These are phyloP conservation scores for Drosophila limbata DNA, from an alignment of 2,888 invertebrate genomes.

Conservation along the genomic window DNA sequence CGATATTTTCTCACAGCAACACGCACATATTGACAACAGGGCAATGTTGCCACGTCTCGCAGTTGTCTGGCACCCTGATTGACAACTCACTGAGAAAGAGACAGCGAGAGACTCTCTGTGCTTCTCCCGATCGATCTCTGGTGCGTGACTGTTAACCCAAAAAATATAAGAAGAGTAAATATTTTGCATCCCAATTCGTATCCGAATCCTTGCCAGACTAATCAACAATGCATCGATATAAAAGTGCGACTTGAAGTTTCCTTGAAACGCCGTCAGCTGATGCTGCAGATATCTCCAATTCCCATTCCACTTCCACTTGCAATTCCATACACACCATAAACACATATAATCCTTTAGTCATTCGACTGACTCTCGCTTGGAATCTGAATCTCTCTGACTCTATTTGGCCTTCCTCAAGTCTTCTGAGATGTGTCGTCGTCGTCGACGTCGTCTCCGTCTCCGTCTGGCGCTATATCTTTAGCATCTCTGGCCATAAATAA, in stretches of 20 bases:
- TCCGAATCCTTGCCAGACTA: constrained; percentile 44
- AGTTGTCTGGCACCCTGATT: constrained; percentile 53
- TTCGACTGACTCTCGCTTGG: constrained; percentile 31
- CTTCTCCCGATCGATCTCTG: not conserved
- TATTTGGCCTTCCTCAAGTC: constrained; percentile 9
- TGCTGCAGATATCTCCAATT: constrained; percentile 48
- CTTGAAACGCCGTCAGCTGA: constrained; percentile 61
- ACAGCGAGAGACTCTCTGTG: not conserved
- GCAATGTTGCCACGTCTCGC: constrained; percentile 31
- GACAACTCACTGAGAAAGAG: constrained; percentile 57
- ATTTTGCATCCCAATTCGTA: constrained; percentile 47
- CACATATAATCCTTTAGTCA: constrained; percentile 11
- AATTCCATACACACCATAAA: constrained; percentile 16
- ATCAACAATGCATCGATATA: constrained; percentile 75
- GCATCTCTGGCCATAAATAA: constrained; percentile 83
- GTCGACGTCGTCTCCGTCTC: constrained; percentile 40
- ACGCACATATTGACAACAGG: constrained; percentile 44
- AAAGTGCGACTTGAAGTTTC: constrained; percentile 43
- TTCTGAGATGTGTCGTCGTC: constrained; percentile 46
- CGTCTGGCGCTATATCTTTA: constrained; percentile 83
- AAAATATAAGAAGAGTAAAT: constrained; percentile 10
- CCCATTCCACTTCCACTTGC: constrained; percentile 13
- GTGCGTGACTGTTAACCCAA: constrained; percentile 70
- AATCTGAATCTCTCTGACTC: constrained; percentile 20
- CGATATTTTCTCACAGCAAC: constrained; percentile 47